Evolutionary conservation across 2,113 vertebrate species (phyloP).

Genomic region (Apteryx owenii): DNA sequence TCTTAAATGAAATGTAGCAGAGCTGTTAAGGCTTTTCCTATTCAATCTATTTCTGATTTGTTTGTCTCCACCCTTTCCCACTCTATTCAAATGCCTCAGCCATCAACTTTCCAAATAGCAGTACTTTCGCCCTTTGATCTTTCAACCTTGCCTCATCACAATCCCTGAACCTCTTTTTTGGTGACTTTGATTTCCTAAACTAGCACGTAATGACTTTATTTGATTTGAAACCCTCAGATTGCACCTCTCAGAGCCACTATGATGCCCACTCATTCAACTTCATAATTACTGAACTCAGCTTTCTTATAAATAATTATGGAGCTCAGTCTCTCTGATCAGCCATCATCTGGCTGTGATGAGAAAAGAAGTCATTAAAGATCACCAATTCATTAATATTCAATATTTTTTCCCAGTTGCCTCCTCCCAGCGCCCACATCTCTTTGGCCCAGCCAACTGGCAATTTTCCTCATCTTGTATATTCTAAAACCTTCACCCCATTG

Average conservation of each 20-base stretch:
- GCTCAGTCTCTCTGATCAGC: background rate
- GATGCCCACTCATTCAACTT: background rate
- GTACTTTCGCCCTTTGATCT: background rate
- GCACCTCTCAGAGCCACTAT: background rate
- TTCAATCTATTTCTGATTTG: no score
- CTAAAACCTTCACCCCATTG: background rate
- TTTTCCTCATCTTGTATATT: background rate
- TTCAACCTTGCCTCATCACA: background rate
- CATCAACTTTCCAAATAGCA: background rate
- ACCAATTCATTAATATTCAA: background rate
- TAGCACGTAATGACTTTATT: background rate
- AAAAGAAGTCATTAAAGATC: background rate
- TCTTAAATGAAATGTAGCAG: background rate
- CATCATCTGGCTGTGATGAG: no score
- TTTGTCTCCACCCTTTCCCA: no score
- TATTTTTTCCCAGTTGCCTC: background rate
- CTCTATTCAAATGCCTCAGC: background rate
- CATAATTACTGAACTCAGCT: background rate
- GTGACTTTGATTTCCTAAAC: background rate
- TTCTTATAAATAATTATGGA: background rate
- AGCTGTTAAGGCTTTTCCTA: no score
- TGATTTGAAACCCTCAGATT: background rate
- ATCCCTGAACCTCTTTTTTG: background rate
- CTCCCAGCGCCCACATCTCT: background rate
- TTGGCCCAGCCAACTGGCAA: background rate